Conservation (phyloP, 1,140 invertebrate genomes). For the Drosophila neocordata region DNA sequence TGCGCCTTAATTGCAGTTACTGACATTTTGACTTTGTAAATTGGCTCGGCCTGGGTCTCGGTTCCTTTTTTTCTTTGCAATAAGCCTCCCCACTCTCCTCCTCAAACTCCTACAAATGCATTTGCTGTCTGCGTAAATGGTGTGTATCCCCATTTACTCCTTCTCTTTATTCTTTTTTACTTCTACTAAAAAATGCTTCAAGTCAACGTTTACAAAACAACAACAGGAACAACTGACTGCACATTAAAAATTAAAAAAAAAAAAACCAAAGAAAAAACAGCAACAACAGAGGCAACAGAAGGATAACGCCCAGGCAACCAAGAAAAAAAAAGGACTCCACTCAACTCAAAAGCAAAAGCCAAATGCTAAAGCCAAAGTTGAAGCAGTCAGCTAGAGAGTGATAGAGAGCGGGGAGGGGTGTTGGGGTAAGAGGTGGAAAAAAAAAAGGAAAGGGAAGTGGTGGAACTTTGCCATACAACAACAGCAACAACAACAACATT, state of each 20-base stretch:
- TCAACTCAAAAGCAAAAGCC: conserved; percentile 45
- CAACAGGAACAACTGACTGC: conserved; percentile 63
- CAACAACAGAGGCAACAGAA: conserved; percentile 54
- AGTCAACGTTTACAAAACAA: conserved; percentile 29
- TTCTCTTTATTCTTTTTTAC: neutral
- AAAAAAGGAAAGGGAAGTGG: neutral
- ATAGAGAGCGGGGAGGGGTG: neutral
- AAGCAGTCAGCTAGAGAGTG: conserved; percentile 10
- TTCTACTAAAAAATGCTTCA: conserved; percentile 16
- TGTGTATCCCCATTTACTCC: conserved; percentile 55
- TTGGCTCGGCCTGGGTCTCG: conserved; percentile 49
- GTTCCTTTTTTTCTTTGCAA: neutral
- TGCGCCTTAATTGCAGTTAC: conserved; percentile 76
- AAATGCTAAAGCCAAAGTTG: conserved; percentile 51
- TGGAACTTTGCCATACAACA: conserved; percentile 39
- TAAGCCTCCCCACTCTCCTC: neutral
- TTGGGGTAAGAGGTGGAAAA: conserved; percentile 1
- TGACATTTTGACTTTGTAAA: conserved; percentile 78
- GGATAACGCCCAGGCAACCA: conserved; percentile 19
- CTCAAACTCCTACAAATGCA: conserved; percentile 26
- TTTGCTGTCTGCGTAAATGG: conserved; percentile 64
- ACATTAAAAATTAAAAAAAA: conserved; percentile 81
- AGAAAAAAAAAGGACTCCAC: conserved; percentile 14
- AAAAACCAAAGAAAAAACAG: conserved; percentile 23
- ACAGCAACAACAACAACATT: conserved; percentile 25